phyloP scores from a whole-genome alignment of 2,113 vertebrate species.

The Lanius collurio region DNA sequence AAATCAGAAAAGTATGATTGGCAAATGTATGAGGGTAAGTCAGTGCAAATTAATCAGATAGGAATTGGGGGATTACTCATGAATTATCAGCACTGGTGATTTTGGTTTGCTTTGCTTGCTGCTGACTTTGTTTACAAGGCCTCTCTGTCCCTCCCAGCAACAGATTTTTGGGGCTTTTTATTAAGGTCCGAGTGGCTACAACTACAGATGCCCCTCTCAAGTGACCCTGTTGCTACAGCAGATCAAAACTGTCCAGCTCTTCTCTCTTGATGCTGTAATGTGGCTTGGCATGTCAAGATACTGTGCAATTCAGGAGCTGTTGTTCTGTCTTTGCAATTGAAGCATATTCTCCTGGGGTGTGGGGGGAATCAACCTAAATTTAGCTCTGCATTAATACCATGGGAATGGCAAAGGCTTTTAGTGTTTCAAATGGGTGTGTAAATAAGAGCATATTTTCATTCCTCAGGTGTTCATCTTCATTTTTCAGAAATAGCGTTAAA shows the following conservation, averaged over 20 bases:
- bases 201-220: not conserved
- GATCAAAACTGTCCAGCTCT: constrained; percentile 8
- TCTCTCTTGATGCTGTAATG: not conserved
- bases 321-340: not conserved
- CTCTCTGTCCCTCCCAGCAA: not conserved
- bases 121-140: not conserved
- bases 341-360: not conserved
- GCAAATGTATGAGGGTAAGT: not conserved
- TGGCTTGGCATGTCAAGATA: constrained; percentile 20
- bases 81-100: not conserved
- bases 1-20: constrained; percentile 13
- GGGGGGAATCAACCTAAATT: not conserved
- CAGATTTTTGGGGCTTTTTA: not conserved
- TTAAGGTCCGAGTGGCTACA: not conserved
- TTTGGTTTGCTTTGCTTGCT: not conserved
- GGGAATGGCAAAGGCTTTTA: not conserved
- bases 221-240: not conserved
- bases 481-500: not conserved
- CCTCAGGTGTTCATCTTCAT: not conserved
- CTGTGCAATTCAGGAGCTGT: not conserved
- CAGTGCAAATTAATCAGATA: not conserved
- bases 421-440: not conserved
- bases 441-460: not conserved
- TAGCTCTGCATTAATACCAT: not conserved
- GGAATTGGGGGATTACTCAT: not conserved